These are phyloP conservation scores for Orthonevra nobilis DNA, from an alignment of 2,888 invertebrate species.

Conservation along the genomic window DNA sequence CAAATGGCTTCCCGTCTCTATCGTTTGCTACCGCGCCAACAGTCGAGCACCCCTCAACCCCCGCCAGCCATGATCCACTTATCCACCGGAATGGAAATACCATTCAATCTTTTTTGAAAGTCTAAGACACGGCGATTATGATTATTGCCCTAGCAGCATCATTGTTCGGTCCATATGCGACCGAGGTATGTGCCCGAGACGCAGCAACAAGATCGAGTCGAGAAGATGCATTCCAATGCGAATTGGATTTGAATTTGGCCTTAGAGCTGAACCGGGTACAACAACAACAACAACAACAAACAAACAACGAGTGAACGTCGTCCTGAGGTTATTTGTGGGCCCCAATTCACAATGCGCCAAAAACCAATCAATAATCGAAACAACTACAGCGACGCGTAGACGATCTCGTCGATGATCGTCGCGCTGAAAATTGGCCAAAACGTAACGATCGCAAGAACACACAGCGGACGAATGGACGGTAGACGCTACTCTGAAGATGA, in stretches of 20 bases:
- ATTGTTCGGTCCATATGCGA: constrained; percentile 29
- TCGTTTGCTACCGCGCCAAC: not conserved
- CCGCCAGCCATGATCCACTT: constrained; percentile 4
- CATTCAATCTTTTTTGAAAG: constrained; percentile 60
- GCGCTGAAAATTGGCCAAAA: constrained; percentile 62
- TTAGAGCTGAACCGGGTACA: constrained; percentile 18
- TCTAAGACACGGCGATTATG: constrained; percentile 63
- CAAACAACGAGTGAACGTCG: constrained; percentile 6
- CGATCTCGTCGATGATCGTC: constrained; percentile 14
- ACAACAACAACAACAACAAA: not conserved
- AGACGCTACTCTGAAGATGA: constrained; percentile 28
- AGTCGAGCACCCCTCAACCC: not conserved
- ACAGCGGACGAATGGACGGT: constrained; percentile 25
- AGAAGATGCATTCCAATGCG: constrained; percentile 64
- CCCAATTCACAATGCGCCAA: constrained; percentile 70
- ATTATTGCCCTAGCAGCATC: constrained; percentile 48
- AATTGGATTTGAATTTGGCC: constrained; percentile 70
- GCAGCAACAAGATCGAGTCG: constrained; percentile 5
- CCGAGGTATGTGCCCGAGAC: not conserved
- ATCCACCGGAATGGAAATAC: constrained; percentile 47
- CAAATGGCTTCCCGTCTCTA: constrained; percentile 42
- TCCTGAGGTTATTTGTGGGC: constrained; percentile 65
- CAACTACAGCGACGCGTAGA: constrained; percentile 42
- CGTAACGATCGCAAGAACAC: constrained; percentile 43
- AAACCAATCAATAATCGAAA: constrained; percentile 70